A percentile compares a stretch with the other conserved stretches of the same genome.
These are phyloP conservation scores for Eupsittula cactorum DNA, from an alignment of 2,113 vertebrate genomes.

Conservation along the genomic window DNA sequence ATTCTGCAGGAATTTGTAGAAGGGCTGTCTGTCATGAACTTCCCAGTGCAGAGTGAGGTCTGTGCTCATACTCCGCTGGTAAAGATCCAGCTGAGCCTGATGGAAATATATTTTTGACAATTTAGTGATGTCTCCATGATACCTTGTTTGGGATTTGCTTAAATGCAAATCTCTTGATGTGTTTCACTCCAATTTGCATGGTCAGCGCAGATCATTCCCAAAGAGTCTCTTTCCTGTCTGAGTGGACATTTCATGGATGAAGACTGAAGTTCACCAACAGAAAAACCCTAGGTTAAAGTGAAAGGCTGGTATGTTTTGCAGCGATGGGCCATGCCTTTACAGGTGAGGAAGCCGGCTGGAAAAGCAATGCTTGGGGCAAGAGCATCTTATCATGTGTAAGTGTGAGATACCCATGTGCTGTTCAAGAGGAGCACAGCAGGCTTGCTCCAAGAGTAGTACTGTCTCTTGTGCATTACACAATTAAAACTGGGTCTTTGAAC, in stretches of 20 bases:
- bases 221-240: not conserved
- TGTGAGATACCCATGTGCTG: not conserved
- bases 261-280: not conserved
- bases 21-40: not conserved
- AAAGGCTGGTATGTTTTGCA: not conserved
- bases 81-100: not conserved
- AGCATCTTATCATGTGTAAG: not conserved
- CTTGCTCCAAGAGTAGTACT: fast-evolving
- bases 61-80: constrained; percentile 8
- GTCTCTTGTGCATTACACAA: not conserved
- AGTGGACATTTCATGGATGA: not conserved
- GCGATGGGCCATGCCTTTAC: not conserved
- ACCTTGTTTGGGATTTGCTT: constrained; percentile 45
- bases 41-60: not conserved
- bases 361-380: not conserved
- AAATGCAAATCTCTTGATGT: constrained; percentile 63
- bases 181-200: constrained; percentile 59
- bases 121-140: not conserved
- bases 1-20: not conserved
- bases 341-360: not conserved
- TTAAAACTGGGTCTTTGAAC: not conserved
- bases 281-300: not conserved
- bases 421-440: not conserved
- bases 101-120: not conserved
- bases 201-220: not conserved